Conservation (phyloP, 2,888 invertebrate species). For the Teleiodes luculella region DNA sequence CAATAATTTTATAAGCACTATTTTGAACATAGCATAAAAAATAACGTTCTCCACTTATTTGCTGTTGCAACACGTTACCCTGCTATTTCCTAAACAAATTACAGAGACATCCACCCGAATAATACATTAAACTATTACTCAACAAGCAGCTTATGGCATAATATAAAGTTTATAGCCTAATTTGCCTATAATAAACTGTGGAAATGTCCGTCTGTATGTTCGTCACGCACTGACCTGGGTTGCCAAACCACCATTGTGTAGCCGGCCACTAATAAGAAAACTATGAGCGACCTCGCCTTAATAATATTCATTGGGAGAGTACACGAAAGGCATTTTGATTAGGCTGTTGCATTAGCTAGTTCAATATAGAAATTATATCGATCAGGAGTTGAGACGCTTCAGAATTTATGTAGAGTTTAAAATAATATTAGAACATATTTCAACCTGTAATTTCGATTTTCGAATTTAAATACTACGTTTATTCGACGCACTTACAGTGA, state of each 20-base stretch:
- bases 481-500: too few relatives aligned
- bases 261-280: background rate
- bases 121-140: background rate
- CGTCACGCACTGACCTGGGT: slow-evolving; percentile 10
- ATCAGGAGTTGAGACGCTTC: too few relatives aligned
- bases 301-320: background rate
- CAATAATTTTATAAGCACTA: too few relatives aligned
- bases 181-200: slow-evolving; percentile 14
- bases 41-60: too few relatives aligned
- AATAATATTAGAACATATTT: too few relatives aligned
- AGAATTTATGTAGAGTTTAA: too few relatives aligned
- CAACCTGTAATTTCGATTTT: too few relatives aligned
- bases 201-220: background rate
- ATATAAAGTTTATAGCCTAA: slow-evolving; percentile 19
- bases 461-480: too few relatives aligned
- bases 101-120: background rate
- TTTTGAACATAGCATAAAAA: too few relatives aligned
- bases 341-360: background rate
- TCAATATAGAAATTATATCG: background rate
- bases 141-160: background rate
- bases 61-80: background rate
- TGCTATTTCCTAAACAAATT: background rate
- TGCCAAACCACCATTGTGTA: background rate
- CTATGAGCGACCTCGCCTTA: background rate
- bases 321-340: background rate